Percentiles rank a stretch among this genome's conserved stretches.
phyloP scores from a whole-genome alignment of 2,113 vertebrate genomes.

The Mungos mungo region DNA sequence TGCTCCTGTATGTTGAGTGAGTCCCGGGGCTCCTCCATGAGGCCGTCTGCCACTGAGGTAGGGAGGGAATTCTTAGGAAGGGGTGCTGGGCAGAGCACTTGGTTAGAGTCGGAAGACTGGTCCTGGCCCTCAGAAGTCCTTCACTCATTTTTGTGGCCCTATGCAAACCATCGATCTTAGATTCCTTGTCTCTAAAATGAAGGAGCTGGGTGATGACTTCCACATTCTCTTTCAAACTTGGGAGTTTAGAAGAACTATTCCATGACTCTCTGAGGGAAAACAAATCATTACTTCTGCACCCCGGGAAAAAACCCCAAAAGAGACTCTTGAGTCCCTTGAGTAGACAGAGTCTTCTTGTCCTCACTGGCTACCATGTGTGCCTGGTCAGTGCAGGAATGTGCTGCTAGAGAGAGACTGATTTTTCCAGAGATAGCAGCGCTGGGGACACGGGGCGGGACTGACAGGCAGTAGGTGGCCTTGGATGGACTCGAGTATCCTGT shows the following conservation, averaged over 20 bases:
- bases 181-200: background rate
- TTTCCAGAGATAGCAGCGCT: background rate
- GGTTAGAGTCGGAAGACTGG: background rate
- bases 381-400: accelerated
- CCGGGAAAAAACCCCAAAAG: background rate
- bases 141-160: background rate
- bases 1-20: background rate
- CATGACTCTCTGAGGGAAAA: background rate
- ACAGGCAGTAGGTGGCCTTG: too few species aligned
- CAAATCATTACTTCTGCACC: background rate
- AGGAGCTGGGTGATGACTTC: background rate
- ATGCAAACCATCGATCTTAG: background rate
- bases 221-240: background rate
- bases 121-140: background rate
- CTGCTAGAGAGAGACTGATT: background rate
- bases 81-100: background rate
- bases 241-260: background rate
- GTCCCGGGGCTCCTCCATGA: too few species aligned
- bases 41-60: accelerated
- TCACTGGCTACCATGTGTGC: accelerated
- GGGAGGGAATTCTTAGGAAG: background rate
- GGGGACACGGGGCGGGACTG: accelerated
- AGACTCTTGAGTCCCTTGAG: background rate
- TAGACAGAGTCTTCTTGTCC: background rate
- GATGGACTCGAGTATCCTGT: background rate